Base-by-base conservation (phyloP, 2,113 vertebrate species). In the Chaenocephalus aceratus region DNA sequence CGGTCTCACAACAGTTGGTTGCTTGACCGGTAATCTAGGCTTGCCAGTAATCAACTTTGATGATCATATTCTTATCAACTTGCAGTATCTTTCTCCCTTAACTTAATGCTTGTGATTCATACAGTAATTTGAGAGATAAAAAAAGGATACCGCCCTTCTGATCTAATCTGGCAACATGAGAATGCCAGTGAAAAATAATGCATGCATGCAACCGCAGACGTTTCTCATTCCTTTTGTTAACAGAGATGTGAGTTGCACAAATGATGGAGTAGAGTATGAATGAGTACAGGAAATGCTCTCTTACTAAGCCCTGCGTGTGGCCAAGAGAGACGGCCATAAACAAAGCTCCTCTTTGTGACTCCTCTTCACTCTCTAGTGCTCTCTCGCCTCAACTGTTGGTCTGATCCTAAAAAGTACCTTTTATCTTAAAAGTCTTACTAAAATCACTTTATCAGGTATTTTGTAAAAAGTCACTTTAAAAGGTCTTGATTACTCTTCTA, bases 201-300 rank as follows among this genome's bases (percentile, higher is more conserved):
- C 62, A 49, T 48, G 68, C 70, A 64, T 67, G 69, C 72, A 72
- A 66, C 78, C 65, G n/a, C 62, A 70, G 69, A 80, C 66, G 14
- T 56, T 69, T 88, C 70, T 74, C 52, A 88, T 83, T 85, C 75
- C 65, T 90, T 85, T 85, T 84, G 80, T 86, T 77, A 91, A 84
- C 73, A 83, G 84, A 88, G 82, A 88, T 70, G 84, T 83, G 66
- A 89, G 91, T 91, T 92, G 85, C 80, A 91, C 84, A 88, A 90
- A 92, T 76, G 83, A 87, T 66, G 70, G 58, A 82, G 82, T 56
- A 70, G 69, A 80, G 85, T 84, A 92, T 90, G 91, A 91, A 92
- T 94, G 88, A 93, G 89, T 77, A 87, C 90, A 94, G 94, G 94
- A 95, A 95, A 94, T 92, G 90, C 89, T 93, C 89, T 90, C 89